These are phyloP conservation scores for Crotalus viridis DNA, from an alignment of 2,113 vertebrate genomes.

Conservation along the genomic window DNA sequence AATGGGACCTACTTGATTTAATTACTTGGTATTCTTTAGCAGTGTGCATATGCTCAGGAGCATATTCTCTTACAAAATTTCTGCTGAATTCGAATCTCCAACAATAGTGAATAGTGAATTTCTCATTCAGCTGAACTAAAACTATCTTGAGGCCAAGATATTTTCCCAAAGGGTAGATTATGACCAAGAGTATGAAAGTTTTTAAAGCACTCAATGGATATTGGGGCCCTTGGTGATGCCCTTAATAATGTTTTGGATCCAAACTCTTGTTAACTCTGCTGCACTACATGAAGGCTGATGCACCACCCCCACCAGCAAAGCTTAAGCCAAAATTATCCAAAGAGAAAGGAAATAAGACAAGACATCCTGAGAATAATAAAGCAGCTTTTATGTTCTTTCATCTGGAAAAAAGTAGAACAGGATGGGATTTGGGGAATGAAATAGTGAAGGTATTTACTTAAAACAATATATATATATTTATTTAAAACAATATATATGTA, in stretches of 20 bases:
- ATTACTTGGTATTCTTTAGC: no score
- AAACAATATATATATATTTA: not conserved
- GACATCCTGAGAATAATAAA: not conserved
- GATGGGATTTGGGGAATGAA: not conserved
- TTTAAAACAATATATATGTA: no score
- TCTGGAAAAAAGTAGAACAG: not conserved
- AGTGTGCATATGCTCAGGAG: no score
- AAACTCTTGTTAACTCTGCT: not conserved
- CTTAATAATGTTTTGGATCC: not conserved
- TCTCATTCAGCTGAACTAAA: not conserved
- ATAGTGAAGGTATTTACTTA: not conserved
- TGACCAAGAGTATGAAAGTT: not conserved
- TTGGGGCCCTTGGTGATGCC: not conserved
- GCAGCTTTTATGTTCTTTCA: not conserved
- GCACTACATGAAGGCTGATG: not conserved
- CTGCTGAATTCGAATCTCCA: no score
- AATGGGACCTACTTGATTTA: no score
- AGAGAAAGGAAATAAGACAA: conserved; percentile 12
- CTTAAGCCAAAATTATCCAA: not conserved
- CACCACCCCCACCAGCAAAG: not conserved
- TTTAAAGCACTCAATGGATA: not conserved
- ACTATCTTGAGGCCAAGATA: not conserved
- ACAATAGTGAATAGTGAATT: no score
- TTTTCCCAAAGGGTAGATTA: not conserved
- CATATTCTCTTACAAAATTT: no score